phyloP scores from a whole-genome alignment of 2,888 invertebrate genomes.

The Disparrhopalites patrizii region DNA sequence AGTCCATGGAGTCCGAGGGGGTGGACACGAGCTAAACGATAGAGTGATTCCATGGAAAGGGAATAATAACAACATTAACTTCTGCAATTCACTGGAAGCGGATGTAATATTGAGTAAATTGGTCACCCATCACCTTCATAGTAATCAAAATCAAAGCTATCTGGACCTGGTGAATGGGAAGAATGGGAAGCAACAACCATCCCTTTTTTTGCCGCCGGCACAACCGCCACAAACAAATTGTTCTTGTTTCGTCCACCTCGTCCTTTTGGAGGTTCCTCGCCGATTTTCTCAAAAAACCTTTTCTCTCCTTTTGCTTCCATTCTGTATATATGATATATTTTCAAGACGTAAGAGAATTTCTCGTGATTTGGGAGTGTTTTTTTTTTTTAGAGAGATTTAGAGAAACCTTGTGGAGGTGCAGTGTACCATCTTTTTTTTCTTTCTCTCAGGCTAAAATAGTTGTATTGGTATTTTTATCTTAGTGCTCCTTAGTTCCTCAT shows the following conservation, averaged over 20 bases:
- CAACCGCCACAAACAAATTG: neutral
- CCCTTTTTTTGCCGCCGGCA: neutral
- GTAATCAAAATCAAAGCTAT: neutral
- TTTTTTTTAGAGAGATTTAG: neutral
- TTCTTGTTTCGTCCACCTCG: constrained; percentile 15
- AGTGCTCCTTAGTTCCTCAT: no score
- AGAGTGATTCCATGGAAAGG: no score
- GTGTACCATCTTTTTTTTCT: no score
- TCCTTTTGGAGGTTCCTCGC: constrained; percentile 4
- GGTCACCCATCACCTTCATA: neutral
- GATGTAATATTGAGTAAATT: constrained; percentile 10
- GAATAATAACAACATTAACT: neutral
- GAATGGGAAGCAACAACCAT: constrained; percentile 2
- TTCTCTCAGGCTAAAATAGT: no score
- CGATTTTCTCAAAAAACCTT: neutral
- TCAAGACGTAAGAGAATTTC: neutral
- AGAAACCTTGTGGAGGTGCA: no score
- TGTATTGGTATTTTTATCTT: no score
- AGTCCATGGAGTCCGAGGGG: constrained; percentile 11
- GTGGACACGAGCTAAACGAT: no score
- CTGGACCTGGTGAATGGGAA: neutral
- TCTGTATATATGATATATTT: neutral
- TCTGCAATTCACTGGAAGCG: neutral
- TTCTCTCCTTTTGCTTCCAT: neutral
- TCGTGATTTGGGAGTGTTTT: neutral